phyloP scores from a whole-genome alignment of 2,888 invertebrate genomes.

The Hesperia comma region DNA sequence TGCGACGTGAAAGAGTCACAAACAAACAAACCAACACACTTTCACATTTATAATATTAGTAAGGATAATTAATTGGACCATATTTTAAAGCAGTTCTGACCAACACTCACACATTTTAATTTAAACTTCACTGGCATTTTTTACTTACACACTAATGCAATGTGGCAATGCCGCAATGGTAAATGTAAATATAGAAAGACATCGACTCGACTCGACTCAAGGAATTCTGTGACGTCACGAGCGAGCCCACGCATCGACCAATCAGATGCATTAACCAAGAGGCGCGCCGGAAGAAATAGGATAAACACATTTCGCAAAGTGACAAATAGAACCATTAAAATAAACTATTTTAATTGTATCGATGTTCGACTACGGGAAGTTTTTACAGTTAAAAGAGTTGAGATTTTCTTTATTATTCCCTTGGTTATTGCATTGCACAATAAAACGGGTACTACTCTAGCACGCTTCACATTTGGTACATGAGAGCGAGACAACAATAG shows the following conservation, averaged over 20 bases:
- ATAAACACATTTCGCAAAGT: conserved; percentile 44
- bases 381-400: conserved; percentile 11
- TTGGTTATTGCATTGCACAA: conserved; percentile 23
- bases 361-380: conserved; percentile 3
- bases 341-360: conserved; percentile 10
- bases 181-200: conserved; percentile 65
- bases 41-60: too few relatives aligned
- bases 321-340: conserved; percentile 3
- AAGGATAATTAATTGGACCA: not conserved
- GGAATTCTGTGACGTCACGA: conserved; percentile 81
- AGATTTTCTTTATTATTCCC: conserved; percentile 11
- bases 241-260: conserved; percentile 79
- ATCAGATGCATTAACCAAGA: conserved; percentile 81
- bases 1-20: too few relatives aligned
- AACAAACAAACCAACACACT: too few relatives aligned
- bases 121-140: conserved; percentile 46
- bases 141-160: conserved; percentile 50
- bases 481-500: conserved; percentile 67
- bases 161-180: conserved; percentile 48
- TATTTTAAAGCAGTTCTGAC: not conserved
- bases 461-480: conserved; percentile 43
- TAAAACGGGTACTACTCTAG: conserved; percentile 46
- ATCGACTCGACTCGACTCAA: conserved; percentile 49
- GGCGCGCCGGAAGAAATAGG: conserved; percentile 83
- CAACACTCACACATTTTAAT: conserved; percentile 46